Evolutionary conservation across 2,113 vertebrate genomes (phyloP).

Genomic region (Alouatta palliata): DNA sequence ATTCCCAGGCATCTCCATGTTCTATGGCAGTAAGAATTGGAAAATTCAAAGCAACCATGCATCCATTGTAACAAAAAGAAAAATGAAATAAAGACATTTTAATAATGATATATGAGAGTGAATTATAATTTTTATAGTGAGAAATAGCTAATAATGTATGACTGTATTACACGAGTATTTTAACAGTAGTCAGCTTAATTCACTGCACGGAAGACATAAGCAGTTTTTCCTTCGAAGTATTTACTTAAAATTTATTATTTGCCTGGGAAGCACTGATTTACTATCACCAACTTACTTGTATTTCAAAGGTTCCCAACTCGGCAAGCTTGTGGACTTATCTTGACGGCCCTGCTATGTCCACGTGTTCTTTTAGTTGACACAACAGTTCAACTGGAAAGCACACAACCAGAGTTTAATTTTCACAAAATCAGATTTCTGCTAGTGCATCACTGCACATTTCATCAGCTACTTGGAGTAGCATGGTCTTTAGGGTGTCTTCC

Average conservation of each 20-base stretch:
- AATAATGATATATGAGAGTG: slow-evolving; percentile 42
- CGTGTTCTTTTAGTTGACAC: not conserved
- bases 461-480: not conserved
- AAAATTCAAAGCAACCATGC: not conserved
- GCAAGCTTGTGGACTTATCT: not conserved
- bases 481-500: not conserved
- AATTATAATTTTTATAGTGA: slow-evolving; percentile 51
- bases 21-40: not conserved
- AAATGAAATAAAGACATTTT: slow-evolving; percentile 42
- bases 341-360: not conserved
- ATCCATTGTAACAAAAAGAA: not conserved
- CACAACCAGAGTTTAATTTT: not conserved
- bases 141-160: slow-evolving; percentile 23
- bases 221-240: slow-evolving; percentile 10
- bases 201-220: slow-evolving; percentile 5
- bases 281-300: not conserved
- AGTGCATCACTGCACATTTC: not conserved
- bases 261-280: not conserved
- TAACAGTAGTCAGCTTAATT: slow-evolving; percentile 42
- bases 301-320: not conserved
- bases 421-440: not conserved
- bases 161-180: slow-evolving; percentile 7
- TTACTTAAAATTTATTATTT: slow-evolving; percentile 2
- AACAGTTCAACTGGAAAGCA: not conserved
- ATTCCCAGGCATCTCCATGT: not conserved